Conservation (phyloP, 2,113 vertebrate species). For the Apodemus speciosus region DNA sequence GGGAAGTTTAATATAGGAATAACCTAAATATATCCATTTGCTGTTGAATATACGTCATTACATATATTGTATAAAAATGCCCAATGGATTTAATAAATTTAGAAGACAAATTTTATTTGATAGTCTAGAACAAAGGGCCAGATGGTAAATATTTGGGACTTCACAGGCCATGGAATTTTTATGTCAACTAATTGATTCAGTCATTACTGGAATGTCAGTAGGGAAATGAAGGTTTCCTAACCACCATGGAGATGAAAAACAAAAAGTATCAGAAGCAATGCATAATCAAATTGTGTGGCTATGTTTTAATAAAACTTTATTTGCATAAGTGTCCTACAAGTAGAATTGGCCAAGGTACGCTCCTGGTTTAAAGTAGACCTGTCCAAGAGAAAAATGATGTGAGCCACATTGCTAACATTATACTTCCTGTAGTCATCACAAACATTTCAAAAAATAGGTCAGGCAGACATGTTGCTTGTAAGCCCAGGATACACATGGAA, state of each 20-base stretch:
- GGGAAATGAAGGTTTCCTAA: not conserved
- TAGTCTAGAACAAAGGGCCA: conserved; percentile 9
- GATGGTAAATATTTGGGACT: not conserved
- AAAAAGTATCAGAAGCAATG: not conserved
- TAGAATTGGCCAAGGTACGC: not conserved
- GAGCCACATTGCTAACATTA: not conserved
- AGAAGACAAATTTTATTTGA: not conserved
- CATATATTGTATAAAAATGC: not conserved
- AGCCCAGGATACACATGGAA: not conserved
- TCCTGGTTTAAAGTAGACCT: not conserved
- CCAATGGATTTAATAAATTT: not conserved
- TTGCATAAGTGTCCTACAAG: not conserved
- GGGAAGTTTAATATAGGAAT: not conserved
- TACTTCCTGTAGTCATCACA: not conserved
- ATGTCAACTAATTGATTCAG: not conserved
- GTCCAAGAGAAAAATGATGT: not conserved
- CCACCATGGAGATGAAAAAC: not conserved
- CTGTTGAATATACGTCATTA: not conserved
- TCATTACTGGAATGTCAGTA: not conserved
- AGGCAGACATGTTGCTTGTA: not conserved
- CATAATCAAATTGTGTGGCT: not conserved
- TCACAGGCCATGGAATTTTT: not conserved
- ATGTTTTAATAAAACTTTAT: conserved; percentile 10
- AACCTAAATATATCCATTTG: not conserved
- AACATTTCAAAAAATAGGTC: not conserved